Evolutionary conservation across 2,888 invertebrate genomes (phyloP).

Genomic region (Andrena trimmerana): DNA sequence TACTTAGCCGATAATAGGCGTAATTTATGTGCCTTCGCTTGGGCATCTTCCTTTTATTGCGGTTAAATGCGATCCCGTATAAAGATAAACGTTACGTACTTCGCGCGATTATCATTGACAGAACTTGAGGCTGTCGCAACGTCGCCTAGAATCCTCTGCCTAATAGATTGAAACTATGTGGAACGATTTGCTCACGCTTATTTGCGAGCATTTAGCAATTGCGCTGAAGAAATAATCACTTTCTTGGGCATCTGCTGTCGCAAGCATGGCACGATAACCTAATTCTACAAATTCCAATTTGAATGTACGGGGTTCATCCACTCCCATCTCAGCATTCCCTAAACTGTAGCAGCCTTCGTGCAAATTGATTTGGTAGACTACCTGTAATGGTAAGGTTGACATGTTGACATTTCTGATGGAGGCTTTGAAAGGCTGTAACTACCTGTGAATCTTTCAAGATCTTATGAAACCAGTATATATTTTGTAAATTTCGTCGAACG

Average conservation of each 20-base stretch:
- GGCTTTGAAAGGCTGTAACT: too few relatives aligned
- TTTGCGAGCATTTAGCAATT: background rate
- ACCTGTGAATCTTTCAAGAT: too few relatives aligned
- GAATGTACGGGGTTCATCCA: too few relatives aligned
- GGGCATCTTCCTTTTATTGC: slow-evolving; percentile 47
- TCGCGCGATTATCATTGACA: slow-evolving; percentile 31
- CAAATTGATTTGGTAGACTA: too few relatives aligned
- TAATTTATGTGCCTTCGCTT: slow-evolving; percentile 43
- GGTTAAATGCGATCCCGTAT: slow-evolving; percentile 42
- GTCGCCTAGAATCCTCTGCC: background rate
- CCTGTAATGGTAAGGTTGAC: too few relatives aligned
- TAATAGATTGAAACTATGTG: slow-evolving; percentile 27
- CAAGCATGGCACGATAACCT: background rate
- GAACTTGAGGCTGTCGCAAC: slow-evolving; percentile 16
- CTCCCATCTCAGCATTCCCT: too few relatives aligned
- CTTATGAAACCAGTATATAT: too few relatives aligned
- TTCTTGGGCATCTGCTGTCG: background rate
- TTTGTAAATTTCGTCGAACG: too few relatives aligned
- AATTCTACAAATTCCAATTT: too few relatives aligned
- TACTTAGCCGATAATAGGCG: slow-evolving; percentile 33
- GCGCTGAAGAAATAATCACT: background rate
- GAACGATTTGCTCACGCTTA: slow-evolving; percentile 2
- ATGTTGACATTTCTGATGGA: too few relatives aligned
- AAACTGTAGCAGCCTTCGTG: too few relatives aligned
- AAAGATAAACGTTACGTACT: slow-evolving; percentile 38